Percentiles rank a stretch among this genome's conserved stretches.
These are phyloP conservation scores for Nasonia longicornis DNA, from an alignment of 1,140 invertebrate genomes.

Conservation along the genomic window DNA sequence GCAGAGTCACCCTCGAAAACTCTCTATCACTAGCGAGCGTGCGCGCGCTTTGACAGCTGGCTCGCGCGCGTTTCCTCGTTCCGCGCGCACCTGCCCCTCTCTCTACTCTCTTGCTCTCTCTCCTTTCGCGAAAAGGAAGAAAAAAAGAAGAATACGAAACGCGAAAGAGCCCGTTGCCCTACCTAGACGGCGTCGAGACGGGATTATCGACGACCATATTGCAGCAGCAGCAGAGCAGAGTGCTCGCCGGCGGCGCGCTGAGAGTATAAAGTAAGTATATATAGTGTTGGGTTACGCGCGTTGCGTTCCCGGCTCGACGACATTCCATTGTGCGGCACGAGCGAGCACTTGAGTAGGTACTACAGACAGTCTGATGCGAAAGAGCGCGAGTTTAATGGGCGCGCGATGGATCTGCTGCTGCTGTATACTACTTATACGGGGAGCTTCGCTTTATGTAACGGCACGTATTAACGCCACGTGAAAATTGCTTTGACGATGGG, in stretches of 20 bases:
- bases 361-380: not conserved
- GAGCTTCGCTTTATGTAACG: not conserved
- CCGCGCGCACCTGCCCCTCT: too few relatives aligned
- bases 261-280: not conserved
- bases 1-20: not conserved
- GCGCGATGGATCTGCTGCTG: not conserved
- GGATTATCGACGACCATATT: slow-evolving; percentile 42
- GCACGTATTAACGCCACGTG: not conserved
- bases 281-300: slow-evolving; percentile 22
- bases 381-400: not conserved
- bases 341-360: not conserved
- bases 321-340: slow-evolving; percentile 26
- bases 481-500: not conserved
- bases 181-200: slow-evolving; percentile 43
- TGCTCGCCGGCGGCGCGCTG: not conserved
- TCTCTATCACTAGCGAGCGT: not conserved
- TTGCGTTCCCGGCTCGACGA: not conserved
- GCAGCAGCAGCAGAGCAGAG: too few relatives aligned
- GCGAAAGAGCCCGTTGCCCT: not conserved
- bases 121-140: not conserved
- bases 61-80: not conserved
- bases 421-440: too few relatives aligned
- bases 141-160: not conserved
- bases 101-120: not conserved
- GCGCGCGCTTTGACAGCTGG: not conserved